Evolutionary conservation across 2,797 vertebrate genomes (phyloP).

Genomic region (Coreius guichenoti): DNA sequence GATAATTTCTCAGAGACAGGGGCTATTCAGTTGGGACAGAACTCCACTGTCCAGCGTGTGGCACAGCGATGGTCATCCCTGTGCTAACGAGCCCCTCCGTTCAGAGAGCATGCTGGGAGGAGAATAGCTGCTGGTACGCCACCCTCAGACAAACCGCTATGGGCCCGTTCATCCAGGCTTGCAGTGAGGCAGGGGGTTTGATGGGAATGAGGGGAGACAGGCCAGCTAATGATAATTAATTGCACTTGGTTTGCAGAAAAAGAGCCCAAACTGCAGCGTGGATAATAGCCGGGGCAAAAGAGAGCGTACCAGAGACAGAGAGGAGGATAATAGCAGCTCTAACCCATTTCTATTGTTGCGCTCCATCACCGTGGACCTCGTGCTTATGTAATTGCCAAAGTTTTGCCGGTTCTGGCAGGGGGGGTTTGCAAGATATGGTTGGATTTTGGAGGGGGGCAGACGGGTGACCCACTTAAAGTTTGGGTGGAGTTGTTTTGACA

Average conservation of each 20-base stretch:
- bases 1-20: slow-evolving; percentile 90
- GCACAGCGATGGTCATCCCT: slow-evolving; percentile 82
- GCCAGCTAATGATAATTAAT: slow-evolving; percentile 98
- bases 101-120: slow-evolving; percentile 87
- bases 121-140: slow-evolving; percentile 85
- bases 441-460: slow-evolving; percentile 3
- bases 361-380: slow-evolving; percentile 59
- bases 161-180: slow-evolving; percentile 72
- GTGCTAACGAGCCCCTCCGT: slow-evolving; percentile 72
- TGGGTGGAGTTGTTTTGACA: slow-evolving; percentile 42
- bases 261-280: slow-evolving; percentile 83
- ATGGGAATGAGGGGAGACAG: slow-evolving; percentile 88
- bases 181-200: slow-evolving; percentile 82
- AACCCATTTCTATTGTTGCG: slow-evolving; percentile 79
- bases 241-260: slow-evolving; percentile 88
- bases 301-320: slow-evolving; percentile 58
- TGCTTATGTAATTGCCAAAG: slow-evolving; percentile 73
- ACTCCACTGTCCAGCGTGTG: slow-evolving; percentile 91
- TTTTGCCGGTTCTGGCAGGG: slow-evolving; percentile 70
- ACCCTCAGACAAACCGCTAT: slow-evolving; percentile 73
- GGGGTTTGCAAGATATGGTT: slow-evolving; percentile 42
- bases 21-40: slow-evolving; percentile 61
- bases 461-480: slow-evolving; percentile 57
- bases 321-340: slow-evolving; percentile 76
- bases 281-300: slow-evolving; percentile 60